These are phyloP conservation scores for Typhlichthys eigenmanni DNA, from an alignment of 2,797 vertebrate species.

Conservation along the genomic window DNA sequence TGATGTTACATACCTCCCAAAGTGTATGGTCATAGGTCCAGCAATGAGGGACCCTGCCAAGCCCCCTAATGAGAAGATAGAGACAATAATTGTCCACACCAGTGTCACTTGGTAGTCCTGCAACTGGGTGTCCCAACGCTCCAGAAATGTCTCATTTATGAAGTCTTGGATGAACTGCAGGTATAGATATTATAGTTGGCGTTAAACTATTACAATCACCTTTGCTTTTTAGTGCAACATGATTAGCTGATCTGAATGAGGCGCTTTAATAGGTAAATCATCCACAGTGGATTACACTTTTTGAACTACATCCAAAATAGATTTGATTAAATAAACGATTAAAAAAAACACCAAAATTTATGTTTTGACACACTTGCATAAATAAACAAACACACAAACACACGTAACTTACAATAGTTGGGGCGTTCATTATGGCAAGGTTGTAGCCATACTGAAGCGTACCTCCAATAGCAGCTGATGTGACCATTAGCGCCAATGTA, in stretches of 20 bases:
- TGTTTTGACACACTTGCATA: not conserved
- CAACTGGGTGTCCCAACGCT: conserved; percentile 76
- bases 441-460: conserved; percentile 94
- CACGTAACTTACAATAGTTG: conserved; percentile 77
- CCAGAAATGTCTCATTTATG: conserved; percentile 83
- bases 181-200: conserved; percentile 3
- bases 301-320: no score
- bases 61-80: conserved; percentile 86
- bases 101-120: conserved; percentile 77
- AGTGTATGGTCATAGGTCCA: conserved; percentile 84
- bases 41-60: conserved; percentile 83
- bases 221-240: no score
- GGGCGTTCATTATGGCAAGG: conserved; percentile 90
- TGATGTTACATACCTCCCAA: conserved; percentile 81
- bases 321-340: no score
- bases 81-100: conserved; percentile 88
- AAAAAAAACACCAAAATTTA: no score
- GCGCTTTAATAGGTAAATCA: no score
- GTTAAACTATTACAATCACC: not conserved
- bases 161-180: conserved; percentile 86
- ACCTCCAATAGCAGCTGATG: conserved; percentile 87
- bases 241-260: no score
- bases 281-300: no score
- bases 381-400: conserved; percentile 1
- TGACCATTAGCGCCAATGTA: conserved; percentile 82